Conservation (phyloP, 2,888 invertebrate species). For the Lasioglossum morio region DNA sequence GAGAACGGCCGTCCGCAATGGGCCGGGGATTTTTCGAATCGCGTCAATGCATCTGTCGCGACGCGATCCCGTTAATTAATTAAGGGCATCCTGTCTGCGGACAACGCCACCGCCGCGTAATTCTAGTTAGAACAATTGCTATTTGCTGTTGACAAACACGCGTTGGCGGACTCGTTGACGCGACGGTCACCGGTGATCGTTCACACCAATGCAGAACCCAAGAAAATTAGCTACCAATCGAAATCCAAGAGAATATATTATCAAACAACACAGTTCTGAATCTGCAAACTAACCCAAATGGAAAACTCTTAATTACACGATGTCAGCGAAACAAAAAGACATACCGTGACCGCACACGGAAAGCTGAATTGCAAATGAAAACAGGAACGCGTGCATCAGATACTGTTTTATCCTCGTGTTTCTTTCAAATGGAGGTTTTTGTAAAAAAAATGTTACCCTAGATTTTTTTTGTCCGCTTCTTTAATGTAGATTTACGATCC, state of each 20-base stretch:
- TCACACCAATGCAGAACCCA: not conserved
- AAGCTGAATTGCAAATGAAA: not conserved
- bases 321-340: not conserved
- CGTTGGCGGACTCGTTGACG: not conserved
- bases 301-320: not conserved
- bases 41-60: not conserved
- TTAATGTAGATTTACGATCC: not conserved
- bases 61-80: conserved; percentile 33
- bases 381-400: not conserved
- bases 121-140: not conserved
- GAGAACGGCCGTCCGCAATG: not conserved
- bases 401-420: not conserved
- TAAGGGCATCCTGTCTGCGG: not conserved
- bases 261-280: not conserved
- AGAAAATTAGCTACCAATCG: not conserved
- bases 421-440: not conserved
- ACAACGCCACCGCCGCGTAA: not conserved
- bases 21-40: not conserved
- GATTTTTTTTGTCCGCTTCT: not conserved
- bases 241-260: too few relatives aligned
- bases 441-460: not conserved
- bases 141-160: not conserved
- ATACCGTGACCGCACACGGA: not conserved
- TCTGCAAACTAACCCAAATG: not conserved
- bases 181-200: not conserved